Conservation (phyloP, 2,888 invertebrate species). For the Drosophila ezoana region DNA sequence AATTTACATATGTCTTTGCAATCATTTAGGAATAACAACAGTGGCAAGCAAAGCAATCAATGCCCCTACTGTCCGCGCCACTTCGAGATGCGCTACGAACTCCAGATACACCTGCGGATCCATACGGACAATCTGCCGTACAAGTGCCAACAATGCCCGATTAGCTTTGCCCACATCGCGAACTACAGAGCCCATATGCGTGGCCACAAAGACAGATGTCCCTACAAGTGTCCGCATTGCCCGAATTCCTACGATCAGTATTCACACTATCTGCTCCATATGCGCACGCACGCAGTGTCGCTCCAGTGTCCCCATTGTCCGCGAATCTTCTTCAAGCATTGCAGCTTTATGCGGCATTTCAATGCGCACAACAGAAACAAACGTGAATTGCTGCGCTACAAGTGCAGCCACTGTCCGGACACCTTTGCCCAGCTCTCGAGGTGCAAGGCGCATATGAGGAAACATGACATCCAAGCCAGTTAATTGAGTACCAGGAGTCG, state of each 20-base stretch:
- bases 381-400: conserved; percentile 3
- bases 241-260: conserved; percentile 4
- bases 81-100: conserved; percentile 21
- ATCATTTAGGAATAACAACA: too few relatives aligned
- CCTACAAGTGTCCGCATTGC: conserved; percentile 3
- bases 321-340: conserved; percentile 9
- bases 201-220: conserved; percentile 15
- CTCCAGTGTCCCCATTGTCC: conserved; percentile 23
- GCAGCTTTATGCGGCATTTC: too few relatives aligned
- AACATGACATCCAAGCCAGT: too few relatives aligned
- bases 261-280: too few relatives aligned
- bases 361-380: too few relatives aligned
- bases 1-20: too few relatives aligned
- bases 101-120: conserved; percentile 28
- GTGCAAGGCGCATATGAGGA: too few relatives aligned
- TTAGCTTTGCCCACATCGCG: conserved; percentile 20
- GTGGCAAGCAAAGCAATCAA: not conserved
- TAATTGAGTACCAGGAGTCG: too few relatives aligned
- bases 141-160: conserved; percentile 24
- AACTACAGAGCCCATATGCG: conserved; percentile 12
- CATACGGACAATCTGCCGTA: conserved; percentile 20
- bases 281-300: not conserved
- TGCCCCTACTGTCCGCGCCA: conserved; percentile 17
- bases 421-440: conserved; percentile 6
- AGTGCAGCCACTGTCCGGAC: conserved; percentile 16